phyloP scores from a whole-genome alignment of 2,797 vertebrate species.

The Emys orbicularis region DNA sequence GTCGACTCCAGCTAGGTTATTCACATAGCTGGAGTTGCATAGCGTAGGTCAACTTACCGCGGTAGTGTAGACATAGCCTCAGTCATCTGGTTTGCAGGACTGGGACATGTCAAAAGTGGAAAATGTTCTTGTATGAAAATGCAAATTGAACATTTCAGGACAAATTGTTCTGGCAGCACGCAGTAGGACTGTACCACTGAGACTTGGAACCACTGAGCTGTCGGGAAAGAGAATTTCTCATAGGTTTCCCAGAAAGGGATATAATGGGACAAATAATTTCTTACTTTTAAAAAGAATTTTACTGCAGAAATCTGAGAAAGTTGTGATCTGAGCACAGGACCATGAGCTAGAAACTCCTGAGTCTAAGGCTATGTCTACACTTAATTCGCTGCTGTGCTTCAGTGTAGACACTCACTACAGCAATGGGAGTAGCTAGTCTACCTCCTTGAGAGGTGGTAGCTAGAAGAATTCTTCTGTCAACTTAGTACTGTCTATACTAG shows the following conservation, averaged over 20 bases:
- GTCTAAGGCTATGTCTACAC: background rate
- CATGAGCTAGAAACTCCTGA: background rate
- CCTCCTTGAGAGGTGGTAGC: background rate
- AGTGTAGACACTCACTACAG: background rate
- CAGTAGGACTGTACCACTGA: background rate
- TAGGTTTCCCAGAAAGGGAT: background rate
- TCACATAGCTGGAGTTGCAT: too few species aligned
- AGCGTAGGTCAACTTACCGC: too few species aligned
- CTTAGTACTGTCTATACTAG: background rate
- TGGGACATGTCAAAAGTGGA: background rate
- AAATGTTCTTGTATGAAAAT: background rate
- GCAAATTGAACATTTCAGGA: background rate
- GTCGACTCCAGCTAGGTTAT: too few species aligned
- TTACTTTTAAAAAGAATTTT: background rate
- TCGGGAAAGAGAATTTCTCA: background rate
- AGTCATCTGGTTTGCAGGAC: background rate
- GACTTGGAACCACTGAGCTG: background rate
- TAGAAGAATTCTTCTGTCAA: background rate
- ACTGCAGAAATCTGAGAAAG: constrained; percentile 13
- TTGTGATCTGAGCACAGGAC: background rate
- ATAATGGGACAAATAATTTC: background rate
- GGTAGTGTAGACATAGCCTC: too few species aligned
- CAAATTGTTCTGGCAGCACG: background rate
- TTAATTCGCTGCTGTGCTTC: background rate
- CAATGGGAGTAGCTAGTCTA: background rate